Evolutionary conservation across 2,797 vertebrate species (phyloP).

Genomic region (Staurois parvus): DNA sequence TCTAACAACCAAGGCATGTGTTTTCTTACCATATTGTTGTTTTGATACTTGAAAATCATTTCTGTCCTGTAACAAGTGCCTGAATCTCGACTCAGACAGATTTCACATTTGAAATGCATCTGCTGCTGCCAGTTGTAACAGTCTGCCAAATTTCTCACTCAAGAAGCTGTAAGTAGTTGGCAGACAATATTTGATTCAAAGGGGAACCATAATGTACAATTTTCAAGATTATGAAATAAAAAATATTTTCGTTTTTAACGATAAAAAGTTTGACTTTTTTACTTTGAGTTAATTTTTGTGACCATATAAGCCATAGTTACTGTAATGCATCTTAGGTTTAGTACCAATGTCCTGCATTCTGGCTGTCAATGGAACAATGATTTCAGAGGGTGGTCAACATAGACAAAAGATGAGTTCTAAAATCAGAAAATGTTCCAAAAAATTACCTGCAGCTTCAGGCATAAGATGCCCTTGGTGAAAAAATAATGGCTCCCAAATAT

Average conservation of each 20-base stretch:
- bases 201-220: neutral
- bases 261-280: neutral
- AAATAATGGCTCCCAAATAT: too few relatives aligned
- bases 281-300: neutral
- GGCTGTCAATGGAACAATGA: too few relatives aligned
- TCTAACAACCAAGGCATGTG: neutral
- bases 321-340: too few relatives aligned
- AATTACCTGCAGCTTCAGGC: too few relatives aligned
- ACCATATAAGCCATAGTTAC: neutral
- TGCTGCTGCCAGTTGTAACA: neutral
- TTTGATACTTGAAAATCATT: neutral
- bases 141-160: constrained; percentile 9
- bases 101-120: neutral
- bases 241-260: neutral
- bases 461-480: too few relatives aligned
- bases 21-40: neutral
- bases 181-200: constrained; percentile 19
- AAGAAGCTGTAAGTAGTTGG: constrained; percentile 15
- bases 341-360: too few relatives aligned
- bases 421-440: too few relatives aligned
- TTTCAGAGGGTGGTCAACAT: too few relatives aligned
- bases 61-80: neutral
- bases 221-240: neutral
- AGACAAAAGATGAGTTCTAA: too few relatives aligned
- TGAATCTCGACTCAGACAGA: neutral